Evolutionary conservation across 1,140 invertebrate species (phyloP), one percentile per base, ranked within the genome.

Genomic region (Homalodisca vitripennis): DNA sequence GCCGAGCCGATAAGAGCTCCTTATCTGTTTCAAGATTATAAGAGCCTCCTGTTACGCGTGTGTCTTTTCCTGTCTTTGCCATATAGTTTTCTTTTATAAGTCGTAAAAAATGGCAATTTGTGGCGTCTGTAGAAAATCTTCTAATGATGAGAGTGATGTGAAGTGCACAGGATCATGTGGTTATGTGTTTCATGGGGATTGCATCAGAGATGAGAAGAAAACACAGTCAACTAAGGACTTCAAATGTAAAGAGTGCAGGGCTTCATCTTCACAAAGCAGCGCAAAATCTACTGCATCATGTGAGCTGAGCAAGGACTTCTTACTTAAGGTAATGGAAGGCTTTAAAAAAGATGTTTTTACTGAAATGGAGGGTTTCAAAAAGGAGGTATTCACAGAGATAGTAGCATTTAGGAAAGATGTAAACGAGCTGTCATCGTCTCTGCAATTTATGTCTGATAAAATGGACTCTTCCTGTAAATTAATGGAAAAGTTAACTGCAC

Each of bases 31-130:
- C n/a, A n/a, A n/a, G n/a, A n/a, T n/a, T n/a, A n/a, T n/a, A n/a
- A n/a, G n/a, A n/a, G n/a, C n/a, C n/a, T n/a, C n/a, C n/a, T n/a
- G n/a, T n/a, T n/a, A n/a, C n/a, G n/a, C n/a, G n/a, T n/a, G n/a
- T n/a, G n/a, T n/a, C n/a, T n/a, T n/a, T n/a, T n/a, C n/a, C n/a
- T n/a, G n/a, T n/a, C n/a, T n/a, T n/a, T n/a, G n/a, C n/a, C n/a
- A n/a, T n/a, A n/a, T n/a, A n/a, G n/a, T n/a, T n/a, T n/a, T n/a
- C n/a, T n/a, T n/a, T n/a, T n/a, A n/a, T n/a, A n/a, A n/a, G n/a
- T n/a, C n/a, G n/a, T n/a, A n/a, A n/a, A 53, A 53, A 53, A 53
- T 53, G 48, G 48, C 48, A 53, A 53, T 53, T 22, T 53, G 48
- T 53, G 48, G 48, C 48, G 48, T 53, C 48, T 53, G 48, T 20